Evolutionary conservation across 1,140 invertebrate species (phyloP).

Genomic region (Sinella curviseta): DNA sequence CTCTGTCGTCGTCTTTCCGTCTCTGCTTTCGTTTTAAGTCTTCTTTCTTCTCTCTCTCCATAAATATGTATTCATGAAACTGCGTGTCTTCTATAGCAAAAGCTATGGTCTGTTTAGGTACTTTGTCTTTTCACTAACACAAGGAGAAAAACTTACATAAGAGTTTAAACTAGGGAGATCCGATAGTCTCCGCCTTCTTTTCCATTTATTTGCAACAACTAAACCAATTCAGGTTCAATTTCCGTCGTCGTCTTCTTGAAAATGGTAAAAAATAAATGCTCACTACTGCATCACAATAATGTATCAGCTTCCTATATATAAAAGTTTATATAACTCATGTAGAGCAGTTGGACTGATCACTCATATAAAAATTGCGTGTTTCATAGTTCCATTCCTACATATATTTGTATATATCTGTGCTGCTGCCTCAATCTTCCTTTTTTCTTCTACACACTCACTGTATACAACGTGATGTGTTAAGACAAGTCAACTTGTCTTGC

Average conservation of each 20-base stretch:
- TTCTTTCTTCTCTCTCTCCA: not conserved
- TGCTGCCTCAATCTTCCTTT: too few species aligned
- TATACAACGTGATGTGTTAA: not conserved
- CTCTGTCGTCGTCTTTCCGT: not conserved
- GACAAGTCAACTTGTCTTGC: not conserved
- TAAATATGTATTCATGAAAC: not conserved
- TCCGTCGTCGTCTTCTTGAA: not conserved
- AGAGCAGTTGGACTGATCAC: not conserved
- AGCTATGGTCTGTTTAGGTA: not conserved
- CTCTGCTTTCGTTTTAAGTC: not conserved
- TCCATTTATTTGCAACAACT: conserved; percentile 15
- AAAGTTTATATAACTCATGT: too few species aligned
- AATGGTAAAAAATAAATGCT: not conserved
- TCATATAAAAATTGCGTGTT: not conserved
- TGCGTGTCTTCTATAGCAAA: not conserved
- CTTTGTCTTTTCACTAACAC: too few species aligned
- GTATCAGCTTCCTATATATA: too few species aligned
- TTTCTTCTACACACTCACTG: not conserved
- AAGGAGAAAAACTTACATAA: too few species aligned
- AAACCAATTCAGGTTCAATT: conserved; percentile 26
- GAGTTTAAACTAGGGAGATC: too few species aligned
- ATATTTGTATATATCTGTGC: not conserved
- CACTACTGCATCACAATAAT: too few species aligned
- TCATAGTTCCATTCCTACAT: not conserved
- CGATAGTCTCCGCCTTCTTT: too few species aligned